Percentiles rank a stretch among this genome's conserved stretches.
These are phyloP conservation scores for Orientallactaga bullata DNA, from an alignment of 2,113 vertebrate genomes.

Conservation along the genomic window DNA sequence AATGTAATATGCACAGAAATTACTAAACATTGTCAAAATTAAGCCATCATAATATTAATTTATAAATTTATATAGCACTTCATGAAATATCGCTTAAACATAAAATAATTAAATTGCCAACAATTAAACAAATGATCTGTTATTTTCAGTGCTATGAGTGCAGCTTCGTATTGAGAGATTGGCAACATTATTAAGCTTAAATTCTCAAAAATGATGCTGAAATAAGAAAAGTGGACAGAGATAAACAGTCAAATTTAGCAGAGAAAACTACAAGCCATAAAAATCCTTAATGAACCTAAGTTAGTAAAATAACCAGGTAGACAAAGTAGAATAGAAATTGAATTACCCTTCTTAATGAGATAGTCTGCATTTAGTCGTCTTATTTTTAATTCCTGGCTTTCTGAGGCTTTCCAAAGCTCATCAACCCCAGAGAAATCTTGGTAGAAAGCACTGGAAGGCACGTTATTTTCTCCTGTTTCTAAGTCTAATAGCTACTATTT, in stretches of 20 bases:
- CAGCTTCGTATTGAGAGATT: background rate
- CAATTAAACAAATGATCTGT: constrained; percentile 37
- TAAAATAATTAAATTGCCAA: constrained; percentile 15
- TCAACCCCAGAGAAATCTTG: background rate
- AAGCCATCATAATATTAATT: constrained; percentile 33
- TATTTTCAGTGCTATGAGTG: constrained; percentile 33
- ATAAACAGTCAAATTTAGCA: constrained; percentile 58
- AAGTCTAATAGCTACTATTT: background rate
- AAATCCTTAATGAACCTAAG: constrained; percentile 48
- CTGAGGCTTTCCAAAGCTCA: background rate
- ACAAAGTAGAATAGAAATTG: background rate
- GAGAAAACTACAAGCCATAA: constrained; percentile 57
- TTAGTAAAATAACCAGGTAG: constrained; percentile 52
- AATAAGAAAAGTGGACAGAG: constrained; percentile 21
- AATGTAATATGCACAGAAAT: background rate
- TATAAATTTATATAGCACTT: constrained; percentile 49
- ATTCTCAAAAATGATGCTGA: constrained; percentile 44
- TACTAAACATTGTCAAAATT: constrained; percentile 29
- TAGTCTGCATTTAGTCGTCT: constrained; percentile 24
- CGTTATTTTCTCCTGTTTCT: background rate
- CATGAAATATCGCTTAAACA: constrained; percentile 9
- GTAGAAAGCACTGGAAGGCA: background rate
- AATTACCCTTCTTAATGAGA: constrained; percentile 51
- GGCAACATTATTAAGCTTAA: constrained; percentile 29
- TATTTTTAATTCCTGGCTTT: constrained; percentile 15